Evolutionary conservation across 2,888 invertebrate genomes (phyloP), one percentile per base, ranked within the genome.

Genomic region (Itoplectis maculator): DNA sequence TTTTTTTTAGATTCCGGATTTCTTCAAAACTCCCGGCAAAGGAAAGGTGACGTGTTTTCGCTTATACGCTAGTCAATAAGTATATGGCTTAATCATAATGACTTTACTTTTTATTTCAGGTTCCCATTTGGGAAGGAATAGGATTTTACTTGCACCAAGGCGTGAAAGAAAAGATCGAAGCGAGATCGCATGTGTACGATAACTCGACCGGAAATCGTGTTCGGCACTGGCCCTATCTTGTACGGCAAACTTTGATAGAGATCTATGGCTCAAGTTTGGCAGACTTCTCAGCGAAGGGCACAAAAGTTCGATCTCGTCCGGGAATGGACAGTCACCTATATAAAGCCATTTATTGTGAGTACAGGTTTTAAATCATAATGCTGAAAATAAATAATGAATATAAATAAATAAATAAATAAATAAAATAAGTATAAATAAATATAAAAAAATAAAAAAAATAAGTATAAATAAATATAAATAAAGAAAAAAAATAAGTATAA

Each of bases 1-100:
- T n/a, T 51, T 9, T 51, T 15, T 51, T 51, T 18, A 51, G 51
- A 51, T 51, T 18, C 51, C 51, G 7, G 51, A 51, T 51, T 51
- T 51, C 18, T 51, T 51, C 15, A 51, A 51, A 18, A 51, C 51
- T 51, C 51, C 51, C 7, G 51, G 51, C n/a, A 5, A 15, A 51
- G 51, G 51, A n/a, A 51, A 51, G 51, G 51, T 51, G 29, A 29
- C 29, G 29, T 29, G 29, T 29, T 29, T 29, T 29, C 29, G 29
- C 29, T 11, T 3, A 51, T 15, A 51, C 7, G 2, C 9, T 45
- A 13, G n/a, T 45, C 45, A 45, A 2, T 45, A 45, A 45, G 7
- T 45, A 29, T 29, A 29, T 3, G 3, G 29, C 29, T 29, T 29
- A 29, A 5, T 2, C 29, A 29, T 5, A 29, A 29, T 29, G 29